These are phyloP conservation scores for Limanda limanda DNA, from an alignment of 2,113 vertebrate species.

Conservation along the genomic window DNA sequence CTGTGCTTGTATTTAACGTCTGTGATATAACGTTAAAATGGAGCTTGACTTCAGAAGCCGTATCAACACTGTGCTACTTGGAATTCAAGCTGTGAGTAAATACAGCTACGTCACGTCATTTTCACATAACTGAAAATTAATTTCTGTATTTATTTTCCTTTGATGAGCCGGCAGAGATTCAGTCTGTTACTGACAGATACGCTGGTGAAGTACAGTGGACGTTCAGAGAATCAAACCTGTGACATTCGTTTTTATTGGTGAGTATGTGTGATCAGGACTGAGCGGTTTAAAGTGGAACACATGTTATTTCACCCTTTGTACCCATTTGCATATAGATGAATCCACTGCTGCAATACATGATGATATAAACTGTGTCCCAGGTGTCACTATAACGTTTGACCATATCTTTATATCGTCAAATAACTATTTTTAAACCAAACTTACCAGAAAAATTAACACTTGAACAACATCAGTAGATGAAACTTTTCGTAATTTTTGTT, in stretches of 20 bases:
- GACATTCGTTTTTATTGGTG: too few species aligned
- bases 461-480: too few species aligned
- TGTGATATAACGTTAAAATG: not conserved
- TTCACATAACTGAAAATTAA: constrained; percentile 2
- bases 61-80: not conserved
- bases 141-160: too few species aligned
- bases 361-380: not conserved
- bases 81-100: not conserved
- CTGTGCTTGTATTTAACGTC: not conserved
- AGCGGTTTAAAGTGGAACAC: too few species aligned
- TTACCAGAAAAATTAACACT: too few species aligned
- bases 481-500: too few species aligned
- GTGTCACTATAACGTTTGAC: too few species aligned
- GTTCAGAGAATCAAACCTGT: not conserved
- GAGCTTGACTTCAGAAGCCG: not conserved
- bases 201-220: not conserved
- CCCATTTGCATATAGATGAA: too few species aligned
- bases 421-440: too few species aligned
- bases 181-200: not conserved
- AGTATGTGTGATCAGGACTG: too few species aligned
- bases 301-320: too few species aligned
- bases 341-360: not conserved
- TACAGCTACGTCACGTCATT: not conserved
- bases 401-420: too few species aligned
- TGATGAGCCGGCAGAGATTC: not conserved